phyloP scores from a whole-genome alignment of 2,113 vertebrate genomes.

The Notarius quadriscutis region DNA sequence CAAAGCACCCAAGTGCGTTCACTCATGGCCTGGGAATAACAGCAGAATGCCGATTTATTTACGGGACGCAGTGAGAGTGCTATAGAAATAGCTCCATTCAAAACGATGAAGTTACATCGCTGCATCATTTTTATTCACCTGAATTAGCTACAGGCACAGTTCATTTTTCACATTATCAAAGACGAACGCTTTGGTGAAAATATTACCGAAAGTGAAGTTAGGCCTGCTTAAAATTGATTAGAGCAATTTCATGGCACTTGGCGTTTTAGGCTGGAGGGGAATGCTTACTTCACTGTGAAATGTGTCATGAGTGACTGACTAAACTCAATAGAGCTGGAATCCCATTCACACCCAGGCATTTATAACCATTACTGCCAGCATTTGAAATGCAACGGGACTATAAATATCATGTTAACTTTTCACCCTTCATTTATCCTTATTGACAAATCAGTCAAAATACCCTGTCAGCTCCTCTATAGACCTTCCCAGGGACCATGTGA shows the following conservation, averaged over 20 bases:
- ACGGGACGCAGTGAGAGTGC: neutral
- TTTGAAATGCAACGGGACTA: conserved; percentile 42
- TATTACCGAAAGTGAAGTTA: conserved; percentile 47
- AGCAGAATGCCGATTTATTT: conserved; percentile 30
- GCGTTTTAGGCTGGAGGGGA: conserved; percentile 51
- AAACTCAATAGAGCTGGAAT: conserved; percentile 45
- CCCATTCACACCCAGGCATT: conserved; percentile 47
- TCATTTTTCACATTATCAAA: conserved; percentile 48
- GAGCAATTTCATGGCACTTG: conserved; percentile 52
- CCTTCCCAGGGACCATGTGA: conserved; percentile 18
- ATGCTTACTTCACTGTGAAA: conserved; percentile 57
- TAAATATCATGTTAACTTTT: conserved; percentile 58
- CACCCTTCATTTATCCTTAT: conserved; percentile 52
- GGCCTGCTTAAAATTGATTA: conserved; percentile 61
- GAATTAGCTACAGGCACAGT: conserved; percentile 23
- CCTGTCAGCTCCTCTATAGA: conserved; percentile 29
- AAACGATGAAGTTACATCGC: conserved; percentile 27
- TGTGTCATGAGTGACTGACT: conserved; percentile 53
- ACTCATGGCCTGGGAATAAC: neutral
- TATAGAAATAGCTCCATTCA: conserved; percentile 29
- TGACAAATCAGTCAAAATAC: conserved; percentile 46
- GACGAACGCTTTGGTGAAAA: conserved; percentile 47
- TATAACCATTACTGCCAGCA: conserved; percentile 55
- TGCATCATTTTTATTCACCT: conserved; percentile 37
- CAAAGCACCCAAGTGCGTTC: neutral